Base-by-base conservation (phyloP, 2,888 invertebrate species). In the Polymixis flavicincta region DNA sequence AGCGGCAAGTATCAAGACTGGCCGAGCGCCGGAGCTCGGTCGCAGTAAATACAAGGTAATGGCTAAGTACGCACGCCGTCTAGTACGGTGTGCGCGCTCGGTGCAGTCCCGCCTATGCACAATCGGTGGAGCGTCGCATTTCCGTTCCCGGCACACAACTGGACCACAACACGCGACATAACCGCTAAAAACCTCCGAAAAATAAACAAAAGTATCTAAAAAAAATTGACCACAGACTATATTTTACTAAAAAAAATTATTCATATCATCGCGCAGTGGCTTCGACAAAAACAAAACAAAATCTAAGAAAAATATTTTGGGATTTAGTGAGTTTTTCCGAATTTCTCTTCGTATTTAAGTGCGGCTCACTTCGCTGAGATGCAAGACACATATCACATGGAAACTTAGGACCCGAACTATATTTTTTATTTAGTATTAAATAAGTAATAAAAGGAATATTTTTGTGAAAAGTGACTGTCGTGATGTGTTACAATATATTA, bases 31-130 rank as follows among this genome's bases (percentile, higher is more conserved):
- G 80, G 89, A 82, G 88, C 89, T 90, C 92, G 93, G 91, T 94
- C 95, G 94, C 96, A 96, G 96, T 96, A 96, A 96, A 96, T 96
- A 96, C 96, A 96, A 96, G 96, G 96, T 96, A 96, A 96, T 96
- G 96, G 96, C 94, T 96, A 96, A 96, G 96, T 96, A 96, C 96
- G 96, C 95, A 95, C 96, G 96, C 96, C 92, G 94, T 93, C 94
- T 95, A 96, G 96, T 96, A 96, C 95, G 95, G 95, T 92, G 94
- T 94, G 96, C 95, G 94, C 94, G 95, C 95, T 93, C 95, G 93
- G 95, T 96, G 96, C 96, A 96, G 95, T 96, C 93, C 95, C 95
- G 95, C 94, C 95, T 96, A 96, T 97, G 97, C 97, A 97, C 96
- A 95, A 94, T 90, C 94, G 92, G 92, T 91, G 94, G 95, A 94